Percentiles rank a stretch among this genome's conserved stretches.
Evolutionary conservation across 2,888 invertebrate species (phyloP).

Genomic region (Spisula solida): DNA sequence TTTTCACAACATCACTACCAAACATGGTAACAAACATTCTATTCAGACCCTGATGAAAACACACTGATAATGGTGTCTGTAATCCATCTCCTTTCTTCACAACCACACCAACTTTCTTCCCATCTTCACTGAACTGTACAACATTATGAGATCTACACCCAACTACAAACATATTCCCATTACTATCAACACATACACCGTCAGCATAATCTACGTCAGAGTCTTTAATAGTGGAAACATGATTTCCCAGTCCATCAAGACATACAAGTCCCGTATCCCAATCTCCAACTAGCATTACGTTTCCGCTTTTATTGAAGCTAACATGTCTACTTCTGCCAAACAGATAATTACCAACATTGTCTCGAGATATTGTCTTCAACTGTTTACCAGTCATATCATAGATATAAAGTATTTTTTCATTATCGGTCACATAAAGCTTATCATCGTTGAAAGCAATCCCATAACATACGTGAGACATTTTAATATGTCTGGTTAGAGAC

Average conservation of each 20-base stretch:
- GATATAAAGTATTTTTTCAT: conserved; percentile 1
- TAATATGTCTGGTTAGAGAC: conserved; percentile 1
- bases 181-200: neutral
- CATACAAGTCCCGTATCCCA: neutral
- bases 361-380: conserved; percentile 17
- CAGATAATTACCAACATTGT: conserved; percentile 25
- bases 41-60: neutral
- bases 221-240: neutral
- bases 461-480: conserved; percentile 4
- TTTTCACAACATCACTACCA: neutral
- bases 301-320: neutral
- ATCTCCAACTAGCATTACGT: neutral
- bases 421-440: conserved; percentile 17
- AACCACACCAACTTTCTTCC: conserved; percentile 11
- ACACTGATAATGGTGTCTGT: neutral
- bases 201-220: neutral
- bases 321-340: neutral
- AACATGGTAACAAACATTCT: neutral
- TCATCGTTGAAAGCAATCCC: conserved; percentile 29
- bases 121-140: neutral
- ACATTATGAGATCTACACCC: neutral
- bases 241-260: conserved; percentile 10
- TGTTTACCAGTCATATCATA: conserved; percentile 26
- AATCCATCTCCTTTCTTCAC: neutral
- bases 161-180: neutral